phyloP scores from a whole-genome alignment of 1,140 invertebrate species.

The Uloborus diversus region DNA sequence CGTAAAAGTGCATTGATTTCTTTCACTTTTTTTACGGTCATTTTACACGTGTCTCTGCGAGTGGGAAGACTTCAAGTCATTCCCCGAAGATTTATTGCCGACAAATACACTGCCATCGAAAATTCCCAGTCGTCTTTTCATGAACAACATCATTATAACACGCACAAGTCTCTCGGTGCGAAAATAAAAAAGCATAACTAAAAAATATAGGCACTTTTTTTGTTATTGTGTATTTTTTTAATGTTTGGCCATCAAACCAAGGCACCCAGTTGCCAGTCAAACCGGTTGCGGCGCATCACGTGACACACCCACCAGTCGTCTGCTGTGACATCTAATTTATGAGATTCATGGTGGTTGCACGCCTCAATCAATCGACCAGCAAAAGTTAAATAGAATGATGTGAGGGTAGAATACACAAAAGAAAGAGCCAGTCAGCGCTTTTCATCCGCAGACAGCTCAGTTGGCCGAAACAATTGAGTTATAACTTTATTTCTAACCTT shows the following conservation, averaged over 20 bases:
- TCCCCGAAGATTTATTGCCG: slow-evolving; percentile 6
- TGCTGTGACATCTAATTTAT: slow-evolving; percentile 45
- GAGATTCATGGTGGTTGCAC: slow-evolving; percentile 26
- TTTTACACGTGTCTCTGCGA: no score
- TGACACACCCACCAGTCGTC: slow-evolving; percentile 48
- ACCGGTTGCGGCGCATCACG: slow-evolving; percentile 26
- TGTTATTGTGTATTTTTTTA: not conserved
- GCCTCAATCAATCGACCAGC: not conserved
- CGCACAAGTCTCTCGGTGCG: not conserved
- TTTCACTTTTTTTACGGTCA: no score
- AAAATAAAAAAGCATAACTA: not conserved
- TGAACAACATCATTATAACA: not conserved
- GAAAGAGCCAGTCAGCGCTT: no score
- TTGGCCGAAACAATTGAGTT: no score
- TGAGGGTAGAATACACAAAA: not conserved
- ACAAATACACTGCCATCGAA: not conserved
- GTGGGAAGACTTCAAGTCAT: slow-evolving; percentile 18
- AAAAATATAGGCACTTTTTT: not conserved
- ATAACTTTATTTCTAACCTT: no score
- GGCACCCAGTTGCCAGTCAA: not conserved
- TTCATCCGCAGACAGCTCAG: no score
- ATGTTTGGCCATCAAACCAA: not conserved
- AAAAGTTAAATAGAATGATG: not conserved
- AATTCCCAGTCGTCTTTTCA: not conserved
- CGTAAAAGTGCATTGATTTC: no score